phyloP scores from a whole-genome alignment of 1,140 invertebrate species.

The Drosophila pruinosa region DNA sequence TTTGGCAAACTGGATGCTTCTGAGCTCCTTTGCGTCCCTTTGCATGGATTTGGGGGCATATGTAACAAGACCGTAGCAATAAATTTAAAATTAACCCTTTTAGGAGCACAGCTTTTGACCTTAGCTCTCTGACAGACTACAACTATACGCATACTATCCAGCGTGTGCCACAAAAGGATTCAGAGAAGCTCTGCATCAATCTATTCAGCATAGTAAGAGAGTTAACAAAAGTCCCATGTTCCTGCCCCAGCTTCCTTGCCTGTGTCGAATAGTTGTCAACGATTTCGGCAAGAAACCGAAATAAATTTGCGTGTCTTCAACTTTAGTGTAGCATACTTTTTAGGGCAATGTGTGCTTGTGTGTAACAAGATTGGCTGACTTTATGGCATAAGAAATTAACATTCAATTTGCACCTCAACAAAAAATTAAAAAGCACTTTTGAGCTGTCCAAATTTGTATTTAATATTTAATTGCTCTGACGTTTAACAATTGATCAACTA shows the following conservation, averaged over 20 bases:
- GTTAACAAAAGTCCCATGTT: background rate
- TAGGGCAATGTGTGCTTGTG: background rate
- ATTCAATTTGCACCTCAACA: conserved; percentile 19
- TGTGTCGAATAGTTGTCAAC: conserved; percentile 31
- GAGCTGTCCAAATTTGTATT: conserved; percentile 6
- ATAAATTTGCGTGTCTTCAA: conserved; percentile 14
- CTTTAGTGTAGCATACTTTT: conserved; percentile 6
- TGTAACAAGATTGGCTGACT: conserved; percentile 9
- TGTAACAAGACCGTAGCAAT: conserved; percentile 59
- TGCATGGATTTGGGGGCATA: conserved; percentile 47
- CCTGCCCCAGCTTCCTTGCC: background rate
- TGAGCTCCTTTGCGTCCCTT: conserved; percentile 31
- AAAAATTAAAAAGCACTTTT: background rate
- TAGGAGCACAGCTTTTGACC: conserved; percentile 66
- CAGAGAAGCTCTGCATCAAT: conserved; percentile 13
- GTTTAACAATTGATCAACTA: background rate
- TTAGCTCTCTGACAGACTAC: conserved; percentile 29
- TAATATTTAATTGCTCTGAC: background rate
- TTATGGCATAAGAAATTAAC: conserved; percentile 26
- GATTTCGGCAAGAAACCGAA: background rate
- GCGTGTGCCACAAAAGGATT: background rate
- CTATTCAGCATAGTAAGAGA: conserved; percentile 7
- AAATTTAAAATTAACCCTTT: conserved; percentile 81
- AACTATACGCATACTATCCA: background rate
- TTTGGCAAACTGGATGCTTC: background rate